phyloP scores from a whole-genome alignment of 2,113 vertebrate species.

The Urocolius indicus region DNA sequence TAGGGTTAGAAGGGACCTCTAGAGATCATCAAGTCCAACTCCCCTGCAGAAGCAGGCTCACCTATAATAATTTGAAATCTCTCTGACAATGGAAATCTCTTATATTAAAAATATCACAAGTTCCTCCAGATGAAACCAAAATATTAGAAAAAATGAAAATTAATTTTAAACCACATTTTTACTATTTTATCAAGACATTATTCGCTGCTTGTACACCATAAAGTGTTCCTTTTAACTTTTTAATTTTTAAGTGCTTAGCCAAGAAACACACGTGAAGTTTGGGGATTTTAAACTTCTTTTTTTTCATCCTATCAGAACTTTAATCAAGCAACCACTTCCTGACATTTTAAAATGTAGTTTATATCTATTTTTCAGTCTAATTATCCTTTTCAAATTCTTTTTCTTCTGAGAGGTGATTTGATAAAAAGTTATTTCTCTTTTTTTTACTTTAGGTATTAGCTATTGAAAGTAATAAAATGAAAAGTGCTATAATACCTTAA shows the following conservation, averaged over 20 bases:
- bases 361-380: neutral
- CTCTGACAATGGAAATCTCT: neutral
- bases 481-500: conserved; percentile 80
- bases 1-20: too few relatives aligned
- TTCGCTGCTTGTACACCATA: neutral
- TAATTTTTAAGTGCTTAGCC: neutral
- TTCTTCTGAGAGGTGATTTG: neutral
- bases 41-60: too few relatives aligned
- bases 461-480: neutral
- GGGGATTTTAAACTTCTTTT: neutral
- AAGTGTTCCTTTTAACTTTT: neutral
- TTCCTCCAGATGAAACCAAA: neutral
- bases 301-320: neutral
- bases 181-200: neutral
- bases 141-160: neutral
- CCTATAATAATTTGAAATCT: neutral
- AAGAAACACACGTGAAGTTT: neutral
- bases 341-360: neutral
- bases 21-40: too few relatives aligned
- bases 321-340: neutral
- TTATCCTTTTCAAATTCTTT: neutral
- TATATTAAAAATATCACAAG: neutral
- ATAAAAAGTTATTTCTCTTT: neutral
- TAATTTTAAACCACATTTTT: neutral
- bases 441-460: neutral